Base-by-base conservation (phyloP, 2,888 invertebrate genomes). In the Galerucella nymphaeae region DNA sequence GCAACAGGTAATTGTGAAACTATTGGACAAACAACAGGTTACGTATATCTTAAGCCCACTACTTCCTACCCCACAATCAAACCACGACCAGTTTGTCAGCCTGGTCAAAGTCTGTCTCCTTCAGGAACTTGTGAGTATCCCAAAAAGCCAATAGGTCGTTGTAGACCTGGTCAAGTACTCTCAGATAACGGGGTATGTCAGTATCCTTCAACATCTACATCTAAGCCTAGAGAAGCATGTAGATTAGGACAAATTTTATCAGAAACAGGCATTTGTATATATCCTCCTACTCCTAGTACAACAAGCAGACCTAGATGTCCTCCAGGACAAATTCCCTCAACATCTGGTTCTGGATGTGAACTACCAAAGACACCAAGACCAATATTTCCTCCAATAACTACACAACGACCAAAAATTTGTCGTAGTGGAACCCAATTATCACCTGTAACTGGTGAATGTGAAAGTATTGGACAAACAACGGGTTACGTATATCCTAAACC, bases 61-160 rank as follows among this genome's bases (percentile, higher is more conserved):
- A 41, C 82, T 87, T 87, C 76, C 80, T 20, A 71, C 67, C 74
- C 53, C 80, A 83, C 84, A 86, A 85, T 82, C 2, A 69, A 16
- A 63, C 73, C 74, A 20, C 70, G 59, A 55, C 74, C 68, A 10
- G 67, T 67, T 6, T 76, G 76, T 48, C 45, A 55, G 14, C 73
- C 74, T 30, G 77, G 74, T 41, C 74, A 70, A 67, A 66, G 69
- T 58, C 20, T 71, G 18, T 71, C 69, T n/a, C 72, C 75, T 14
- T 72, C 64, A 0, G 79, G 79, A 30, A 50, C 63, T 50, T 79
- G 79, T 11, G 42, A 20, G 16, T 42, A 45, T 23, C 42, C 62
- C 30, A 23, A 59, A 58, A 72, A 67, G 42, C 73, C 77, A 42
- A 80, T 83, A 84, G 86, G 86, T 82, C 14, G 53, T 45, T 86